Base-by-base conservation (phyloP, 1,140 invertebrate genomes). In the Brachionus plicatilis region DNA sequence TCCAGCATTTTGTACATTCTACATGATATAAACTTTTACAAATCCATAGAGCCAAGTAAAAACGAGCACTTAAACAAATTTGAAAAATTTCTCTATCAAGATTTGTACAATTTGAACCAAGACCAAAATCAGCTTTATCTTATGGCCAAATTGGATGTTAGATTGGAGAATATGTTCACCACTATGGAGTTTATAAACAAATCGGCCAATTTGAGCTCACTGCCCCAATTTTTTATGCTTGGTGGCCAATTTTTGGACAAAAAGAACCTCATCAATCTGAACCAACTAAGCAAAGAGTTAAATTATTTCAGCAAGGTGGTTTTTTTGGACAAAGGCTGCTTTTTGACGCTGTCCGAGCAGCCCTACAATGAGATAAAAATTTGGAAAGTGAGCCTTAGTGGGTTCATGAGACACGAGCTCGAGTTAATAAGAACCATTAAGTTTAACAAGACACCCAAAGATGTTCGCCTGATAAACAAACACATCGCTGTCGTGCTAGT, bases 401-500 rank as follows among this genome's bases (percentile, higher is more conserved):
- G 93, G 92, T 86, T 93, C 95, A 5, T 95, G 94, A 94, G 88
- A 88, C 85, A 87, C 89, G 72, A 86, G 87, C 45, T 87, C 91
- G 85, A 92, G 90, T 87, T 90, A 89, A 92, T 95, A 1, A 89
- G 94, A 37, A 93, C 92, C 53, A 87, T 95, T 37, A 91, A 91
- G 68, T 93, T 93, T 9, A 91, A 94, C 3, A 85, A 88, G 37
- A 87, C 88, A 84, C 91, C 91, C 0, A 85, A 87, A 68, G 88
- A 89, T 79, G 84, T 91, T 7, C 86, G 87, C 78, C 88, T 90
- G 87, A 87, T 91, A 56, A 88, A 95, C 87, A 91, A 93, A 86
- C 92, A 91, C 86, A 91, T 92, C 83, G 94, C 93, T 84, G 92
- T 95, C 85, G 93, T 95, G 50, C 90, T 95, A 17, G 95, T 94